Evolutionary conservation across 2,797 vertebrate species (phyloP).

Genomic region (Oophaga sylvatica): DNA sequence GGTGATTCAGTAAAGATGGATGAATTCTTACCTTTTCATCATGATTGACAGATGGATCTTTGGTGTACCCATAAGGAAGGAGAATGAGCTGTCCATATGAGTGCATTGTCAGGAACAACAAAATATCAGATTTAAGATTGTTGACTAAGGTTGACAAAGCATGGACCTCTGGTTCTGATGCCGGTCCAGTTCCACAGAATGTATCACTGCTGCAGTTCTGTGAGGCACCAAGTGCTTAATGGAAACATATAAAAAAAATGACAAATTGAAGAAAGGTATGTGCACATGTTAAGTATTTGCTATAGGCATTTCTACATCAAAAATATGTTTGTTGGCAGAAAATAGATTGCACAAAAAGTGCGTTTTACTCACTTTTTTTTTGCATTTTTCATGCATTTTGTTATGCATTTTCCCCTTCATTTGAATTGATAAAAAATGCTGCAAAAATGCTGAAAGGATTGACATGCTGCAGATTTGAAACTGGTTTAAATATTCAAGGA

Average conservation of each 20-base stretch:
- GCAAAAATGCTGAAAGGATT: too few species aligned
- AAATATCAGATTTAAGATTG: slow-evolving; percentile 71
- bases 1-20: background rate
- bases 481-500: too few species aligned
- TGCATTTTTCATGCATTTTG: too few species aligned
- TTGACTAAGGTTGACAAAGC: slow-evolving; percentile 71
- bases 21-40: slow-evolving; percentile 79
- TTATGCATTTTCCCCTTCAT: too few species aligned
- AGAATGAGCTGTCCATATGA: slow-evolving; percentile 85
- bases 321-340: too few species aligned
- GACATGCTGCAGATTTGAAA: too few species aligned
- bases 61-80: slow-evolving; percentile 82
- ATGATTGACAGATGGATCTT: slow-evolving; percentile 76
- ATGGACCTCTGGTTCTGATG: slow-evolving; percentile 80
- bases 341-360: too few species aligned
- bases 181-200: slow-evolving; percentile 74
- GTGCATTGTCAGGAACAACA: slow-evolving; percentile 87
- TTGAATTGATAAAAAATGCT: too few species aligned
- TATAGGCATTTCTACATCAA: too few species aligned
- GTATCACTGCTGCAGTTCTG: slow-evolving; percentile 70
- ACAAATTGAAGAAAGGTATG: too few species aligned
- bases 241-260: slow-evolving; percentile 3
- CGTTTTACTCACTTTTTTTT: too few species aligned
- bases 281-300: too few species aligned
- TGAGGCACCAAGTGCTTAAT: slow-evolving; percentile 78